Percentiles rank a stretch among this genome's conserved stretches.
Evolutionary conservation across 2,888 invertebrate species (phyloP).

Genomic region (Pyrrhosoma nymphula): DNA sequence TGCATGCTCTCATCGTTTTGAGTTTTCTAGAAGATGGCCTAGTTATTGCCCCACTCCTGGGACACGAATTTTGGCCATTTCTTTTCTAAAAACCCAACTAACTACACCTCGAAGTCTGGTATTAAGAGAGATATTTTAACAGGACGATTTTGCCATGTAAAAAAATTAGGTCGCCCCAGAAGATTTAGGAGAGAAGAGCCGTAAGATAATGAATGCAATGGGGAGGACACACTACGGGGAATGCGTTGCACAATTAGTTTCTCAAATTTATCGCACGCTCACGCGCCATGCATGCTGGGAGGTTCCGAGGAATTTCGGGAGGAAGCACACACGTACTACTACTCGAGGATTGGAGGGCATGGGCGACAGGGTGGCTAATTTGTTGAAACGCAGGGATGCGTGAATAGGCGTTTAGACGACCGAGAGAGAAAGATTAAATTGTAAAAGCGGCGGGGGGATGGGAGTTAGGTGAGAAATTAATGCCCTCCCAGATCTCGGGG

Average conservation of each 20-base stretch:
- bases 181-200: not conserved
- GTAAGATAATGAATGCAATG: not conserved
- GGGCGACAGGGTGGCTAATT: not conserved
- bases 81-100: not conserved
- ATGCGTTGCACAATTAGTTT: not conserved
- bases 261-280: not conserved
- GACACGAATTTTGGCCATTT: not conserved
- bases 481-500: conserved; percentile 32
- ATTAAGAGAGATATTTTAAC: not conserved
- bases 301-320: not conserved
- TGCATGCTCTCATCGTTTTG: not conserved
- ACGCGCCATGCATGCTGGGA: not conserved
- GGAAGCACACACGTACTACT: not conserved
- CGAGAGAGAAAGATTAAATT: conserved; percentile 26
- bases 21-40: not conserved
- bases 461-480: conserved; percentile 56
- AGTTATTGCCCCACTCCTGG: no score
- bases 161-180: not conserved
- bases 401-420: not conserved
- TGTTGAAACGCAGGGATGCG: conserved; percentile 15
- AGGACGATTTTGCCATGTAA: not conserved
- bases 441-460: conserved; percentile 17
- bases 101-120: not conserved
- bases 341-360: not conserved
- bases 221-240: not conserved